Base-by-base conservation (phyloP, 2,113 vertebrate genomes). In the Notechis scutatus region DNA sequence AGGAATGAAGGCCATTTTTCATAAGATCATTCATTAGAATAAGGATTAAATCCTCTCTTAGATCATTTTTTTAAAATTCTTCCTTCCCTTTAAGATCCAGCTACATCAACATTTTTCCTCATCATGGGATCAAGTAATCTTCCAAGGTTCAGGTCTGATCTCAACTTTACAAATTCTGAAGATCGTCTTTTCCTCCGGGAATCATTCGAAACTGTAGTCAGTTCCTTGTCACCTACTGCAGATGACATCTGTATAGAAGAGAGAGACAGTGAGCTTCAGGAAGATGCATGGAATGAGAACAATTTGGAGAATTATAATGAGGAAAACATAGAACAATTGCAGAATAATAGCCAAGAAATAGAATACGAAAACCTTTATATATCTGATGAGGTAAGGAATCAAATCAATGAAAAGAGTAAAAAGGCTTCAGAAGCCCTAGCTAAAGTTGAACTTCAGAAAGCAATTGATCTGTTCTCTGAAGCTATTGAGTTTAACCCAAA, bases 401-500 rank as follows among this genome's bases (percentile, higher is more conserved):
- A 94, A 39, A 61, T 87, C 52, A 92, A 23, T 89, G 85, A 90
- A 91, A 93, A 90, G 26, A 89, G 47, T 55, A 91, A 42, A 89
- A 47, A 92, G 5, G 74, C 55, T 6, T 92, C 93, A 91, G 50
- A 88, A 91, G 93, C 91, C 61, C 29, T 92, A 24, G 61, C n/a
- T 74, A 74, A 91, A 91, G 59, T n/a, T 92, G 97, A 99, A 18
- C 96, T 99, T 54, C 97, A 98, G 96, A 98, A 98, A 97, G 98
- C 98, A 50, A 91, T 98, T 95, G 97, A 98, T 92, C 97, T 98
- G 57, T 98, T 98, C 91, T 98, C 98, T 5, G 96, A 98, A 86
- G 98, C 98, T 92, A 98, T 99, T 96, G 98, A 98, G 93, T 96
- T 98, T 89, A 98, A 98, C 93, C 98, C 98, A 42, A 95, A 97